Conservation (phyloP, 2,888 invertebrate genomes). For the Melieria crassipennis region DNA sequence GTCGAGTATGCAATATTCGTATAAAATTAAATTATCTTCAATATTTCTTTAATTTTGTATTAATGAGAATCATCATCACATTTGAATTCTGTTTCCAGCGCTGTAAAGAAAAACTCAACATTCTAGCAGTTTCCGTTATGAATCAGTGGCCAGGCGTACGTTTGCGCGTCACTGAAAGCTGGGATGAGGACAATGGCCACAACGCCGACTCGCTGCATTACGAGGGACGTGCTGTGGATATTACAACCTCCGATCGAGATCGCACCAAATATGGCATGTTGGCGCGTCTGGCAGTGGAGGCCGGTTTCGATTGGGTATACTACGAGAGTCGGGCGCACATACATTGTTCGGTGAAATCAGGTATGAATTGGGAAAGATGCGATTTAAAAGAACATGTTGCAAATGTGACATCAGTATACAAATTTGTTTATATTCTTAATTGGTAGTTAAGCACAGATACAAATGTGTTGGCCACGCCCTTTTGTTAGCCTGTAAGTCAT, state of each 20-base stretch:
- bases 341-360: conserved; percentile 97
- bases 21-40: too few relatives aligned
- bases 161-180: conserved; percentile 92
- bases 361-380: conserved; percentile 68
- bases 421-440: too few relatives aligned
- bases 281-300: conserved; percentile 93
- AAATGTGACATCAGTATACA: too few relatives aligned
- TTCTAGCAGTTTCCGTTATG: conserved; percentile 95
- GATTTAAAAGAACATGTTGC: too few relatives aligned
- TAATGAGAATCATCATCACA: too few relatives aligned
- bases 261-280: conserved; percentile 95
- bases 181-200: conserved; percentile 87
- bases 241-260: conserved; percentile 94
- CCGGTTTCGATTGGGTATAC: conserved; percentile 99
- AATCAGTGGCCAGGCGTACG: conserved; percentile 98
- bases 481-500: too few relatives aligned
- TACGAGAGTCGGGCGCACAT: conserved; percentile 95
- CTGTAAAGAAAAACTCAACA: conserved; percentile 94
- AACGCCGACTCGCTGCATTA: conserved; percentile 88
- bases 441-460: too few relatives aligned
- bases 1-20: too few relatives aligned
- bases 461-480: too few relatives aligned
- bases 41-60: too few relatives aligned
- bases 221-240: conserved; percentile 95
- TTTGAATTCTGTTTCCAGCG: conserved; percentile 74